Evolutionary conservation across 1,140 invertebrate species (phyloP).

Genomic region (Penaeus indicus): DNA sequence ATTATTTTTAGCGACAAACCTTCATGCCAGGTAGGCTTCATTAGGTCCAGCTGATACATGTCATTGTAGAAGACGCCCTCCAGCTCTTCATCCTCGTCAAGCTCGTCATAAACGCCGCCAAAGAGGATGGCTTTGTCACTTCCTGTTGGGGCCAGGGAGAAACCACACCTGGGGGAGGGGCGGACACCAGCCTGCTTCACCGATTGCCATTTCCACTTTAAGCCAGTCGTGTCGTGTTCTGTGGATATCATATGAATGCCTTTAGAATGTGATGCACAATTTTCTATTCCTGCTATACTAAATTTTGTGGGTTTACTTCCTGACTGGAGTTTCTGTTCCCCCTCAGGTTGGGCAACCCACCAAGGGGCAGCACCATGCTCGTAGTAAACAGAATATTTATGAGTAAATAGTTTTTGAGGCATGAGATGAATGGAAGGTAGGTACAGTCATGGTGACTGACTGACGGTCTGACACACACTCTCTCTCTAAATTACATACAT

Average conservation of each 20-base stretch:
- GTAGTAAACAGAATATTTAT: too few species aligned
- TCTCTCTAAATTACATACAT: too few species aligned
- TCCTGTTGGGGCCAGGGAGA: slow-evolving; percentile 73
- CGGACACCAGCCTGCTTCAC: slow-evolving; percentile 79
- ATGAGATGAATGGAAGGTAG: too few species aligned
- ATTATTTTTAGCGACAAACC: slow-evolving; percentile 70
- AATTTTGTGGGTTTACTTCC: too few species aligned
- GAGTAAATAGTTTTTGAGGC: too few species aligned
- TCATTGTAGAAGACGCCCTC: slow-evolving; percentile 88
- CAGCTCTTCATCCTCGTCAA: slow-evolving; percentile 86
- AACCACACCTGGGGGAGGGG: slow-evolving; percentile 80
- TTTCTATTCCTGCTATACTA: too few species aligned
- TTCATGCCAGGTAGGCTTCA: slow-evolving; percentile 72
- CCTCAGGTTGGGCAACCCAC: too few species aligned
- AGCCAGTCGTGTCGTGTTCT: slow-evolving; percentile 77
- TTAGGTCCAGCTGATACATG: slow-evolving; percentile 82
- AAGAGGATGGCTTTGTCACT: slow-evolving; percentile 79
- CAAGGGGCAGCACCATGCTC: too few species aligned
- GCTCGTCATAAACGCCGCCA: slow-evolving; percentile 86
- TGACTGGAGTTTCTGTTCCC: too few species aligned
- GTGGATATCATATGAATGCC: slow-evolving; percentile 54
- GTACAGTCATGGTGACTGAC: too few species aligned
- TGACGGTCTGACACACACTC: too few species aligned
- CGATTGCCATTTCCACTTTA: slow-evolving; percentile 83
- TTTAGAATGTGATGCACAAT: not conserved